These are phyloP conservation scores for Botia kubotai DNA, from an alignment of 2,797 vertebrate genomes.

Conservation along the genomic window DNA sequence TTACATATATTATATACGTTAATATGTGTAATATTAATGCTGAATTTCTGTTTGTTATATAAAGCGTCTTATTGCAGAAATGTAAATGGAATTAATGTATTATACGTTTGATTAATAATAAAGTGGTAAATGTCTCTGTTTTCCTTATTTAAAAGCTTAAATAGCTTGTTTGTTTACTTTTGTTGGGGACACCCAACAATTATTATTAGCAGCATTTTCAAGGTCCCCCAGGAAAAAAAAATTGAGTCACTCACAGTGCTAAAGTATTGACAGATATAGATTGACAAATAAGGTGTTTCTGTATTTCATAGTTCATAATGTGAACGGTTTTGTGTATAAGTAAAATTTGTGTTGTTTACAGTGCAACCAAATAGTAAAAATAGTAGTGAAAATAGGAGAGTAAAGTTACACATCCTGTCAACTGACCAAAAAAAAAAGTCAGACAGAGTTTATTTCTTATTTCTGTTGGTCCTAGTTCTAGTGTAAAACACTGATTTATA, in stretches of 20 bases:
- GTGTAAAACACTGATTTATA: conserved; percentile 11
- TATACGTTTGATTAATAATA: background rate
- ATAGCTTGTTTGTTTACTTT: background rate
- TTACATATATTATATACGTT: too few species aligned
- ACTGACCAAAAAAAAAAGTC: conserved; percentile 16
- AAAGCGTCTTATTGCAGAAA: too few species aligned
- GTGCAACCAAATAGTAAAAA: background rate
- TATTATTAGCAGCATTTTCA: background rate
- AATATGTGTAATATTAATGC: too few species aligned
- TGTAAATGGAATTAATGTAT: background rate
- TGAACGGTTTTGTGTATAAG: background rate
- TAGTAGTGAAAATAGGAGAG: background rate
- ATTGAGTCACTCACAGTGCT: background rate
- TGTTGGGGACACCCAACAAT: background rate
- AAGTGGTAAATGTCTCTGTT: background rate
- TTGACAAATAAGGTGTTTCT: too few species aligned
- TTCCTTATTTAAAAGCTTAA: background rate
- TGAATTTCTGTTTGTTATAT: too few species aligned
- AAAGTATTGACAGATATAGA: background rate
- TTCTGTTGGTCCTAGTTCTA: background rate
- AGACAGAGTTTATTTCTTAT: background rate
- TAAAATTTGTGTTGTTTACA: background rate
- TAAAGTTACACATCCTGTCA: background rate
- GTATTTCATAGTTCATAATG: background rate
- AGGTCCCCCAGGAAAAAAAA: background rate